phyloP scores from a whole-genome alignment of 2,797 vertebrate species.

The Cossypha caffra region DNA sequence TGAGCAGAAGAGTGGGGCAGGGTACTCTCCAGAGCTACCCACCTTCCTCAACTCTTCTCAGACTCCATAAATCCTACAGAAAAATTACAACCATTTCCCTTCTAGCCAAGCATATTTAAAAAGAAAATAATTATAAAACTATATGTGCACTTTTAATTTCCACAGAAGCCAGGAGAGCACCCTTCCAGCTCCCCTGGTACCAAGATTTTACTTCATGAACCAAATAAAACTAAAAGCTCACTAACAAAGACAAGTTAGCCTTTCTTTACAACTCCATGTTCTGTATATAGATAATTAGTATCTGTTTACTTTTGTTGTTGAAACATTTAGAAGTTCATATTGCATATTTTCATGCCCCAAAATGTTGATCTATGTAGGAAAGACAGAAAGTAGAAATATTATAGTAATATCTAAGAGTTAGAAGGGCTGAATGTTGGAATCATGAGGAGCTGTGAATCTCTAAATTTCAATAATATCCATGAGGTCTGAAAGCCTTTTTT shows the following conservation, averaged over 20 bases:
- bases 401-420: background rate
- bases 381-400: background rate
- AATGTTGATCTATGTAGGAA: background rate
- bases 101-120: background rate
- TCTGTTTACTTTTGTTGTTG: background rate
- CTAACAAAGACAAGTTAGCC: background rate
- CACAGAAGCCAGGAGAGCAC: background rate
- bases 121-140: background rate
- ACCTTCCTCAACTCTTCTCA: background rate
- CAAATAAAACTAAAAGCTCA: background rate
- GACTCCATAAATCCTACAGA: background rate
- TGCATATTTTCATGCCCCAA: too few relatives aligned
- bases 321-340: background rate
- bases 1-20: background rate
- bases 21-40: background rate
- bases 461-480: background rate
- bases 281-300: background rate
- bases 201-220: background rate
- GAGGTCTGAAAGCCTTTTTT: background rate
- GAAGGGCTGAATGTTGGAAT: background rate
- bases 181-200: background rate
- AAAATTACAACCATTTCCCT: background rate
- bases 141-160: background rate
- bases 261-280: background rate
- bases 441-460: background rate